Conservation (phyloP, 2,888 invertebrate species). For the Hoplodrina blanda region DNA sequence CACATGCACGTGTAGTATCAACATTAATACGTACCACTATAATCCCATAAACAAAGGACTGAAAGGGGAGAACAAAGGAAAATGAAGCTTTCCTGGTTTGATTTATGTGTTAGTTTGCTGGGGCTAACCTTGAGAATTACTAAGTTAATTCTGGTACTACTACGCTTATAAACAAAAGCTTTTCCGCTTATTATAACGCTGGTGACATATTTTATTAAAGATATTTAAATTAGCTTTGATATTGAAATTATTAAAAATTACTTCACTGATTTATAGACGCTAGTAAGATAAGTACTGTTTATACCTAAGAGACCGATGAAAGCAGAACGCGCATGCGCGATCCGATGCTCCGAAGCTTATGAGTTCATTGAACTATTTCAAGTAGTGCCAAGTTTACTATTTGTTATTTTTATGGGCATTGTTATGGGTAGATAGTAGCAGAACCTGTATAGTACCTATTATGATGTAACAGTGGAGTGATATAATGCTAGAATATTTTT, state of each 20-base stretch:
- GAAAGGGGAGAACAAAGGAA: slow-evolving; percentile 18
- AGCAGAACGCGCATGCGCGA: slow-evolving; percentile 61
- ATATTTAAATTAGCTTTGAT: neutral
- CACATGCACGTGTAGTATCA: slow-evolving; percentile 71
- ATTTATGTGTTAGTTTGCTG: slow-evolving; percentile 1
- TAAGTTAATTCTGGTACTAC: neutral
- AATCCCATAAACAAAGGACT: slow-evolving; percentile 51
- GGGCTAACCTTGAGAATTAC: slow-evolving; percentile 14
- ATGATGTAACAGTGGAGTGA: slow-evolving; percentile 15
- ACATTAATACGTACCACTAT: slow-evolving; percentile 49
- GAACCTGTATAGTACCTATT: neutral
- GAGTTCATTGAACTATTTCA: slow-evolving; percentile 64
- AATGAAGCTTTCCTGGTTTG: neutral
- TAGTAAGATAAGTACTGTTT: slow-evolving; percentile 42
- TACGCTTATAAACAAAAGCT: neutral
- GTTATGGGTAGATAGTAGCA: slow-evolving; percentile 24
- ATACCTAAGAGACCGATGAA: slow-evolving; percentile 33
- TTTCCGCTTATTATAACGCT: neutral
- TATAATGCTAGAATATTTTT: slow-evolving; percentile 8
- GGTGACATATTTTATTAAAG: neutral
- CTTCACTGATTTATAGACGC: slow-evolving; percentile 1
- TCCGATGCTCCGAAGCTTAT: slow-evolving; percentile 50
- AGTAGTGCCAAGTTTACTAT: slow-evolving; percentile 67
- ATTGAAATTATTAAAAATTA: neutral
- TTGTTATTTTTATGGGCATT: slow-evolving; percentile 54